Evolutionary conservation across 2,888 invertebrate genomes (phyloP).

Genomic region (Hirtodrosophila alboralis): DNA sequence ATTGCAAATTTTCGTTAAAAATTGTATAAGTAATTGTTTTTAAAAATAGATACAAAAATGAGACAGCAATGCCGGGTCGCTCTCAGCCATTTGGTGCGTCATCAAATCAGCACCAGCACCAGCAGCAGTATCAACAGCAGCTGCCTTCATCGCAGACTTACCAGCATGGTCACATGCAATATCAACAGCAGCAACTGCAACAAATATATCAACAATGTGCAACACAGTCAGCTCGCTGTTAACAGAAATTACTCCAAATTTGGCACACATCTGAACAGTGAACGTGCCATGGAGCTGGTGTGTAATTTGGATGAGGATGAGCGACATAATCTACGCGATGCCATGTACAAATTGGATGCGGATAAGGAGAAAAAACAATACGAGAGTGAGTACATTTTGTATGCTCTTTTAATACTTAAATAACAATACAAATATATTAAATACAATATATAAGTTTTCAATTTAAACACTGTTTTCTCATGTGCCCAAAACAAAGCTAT

Average conservation of each 20-base stretch:
- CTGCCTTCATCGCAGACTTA: slow-evolving; percentile 18
- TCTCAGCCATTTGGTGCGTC: slow-evolving; percentile 42
- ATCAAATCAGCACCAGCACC: no score
- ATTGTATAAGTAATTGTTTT: slow-evolving; percentile 15
- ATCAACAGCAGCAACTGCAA: slow-evolving; percentile 4
- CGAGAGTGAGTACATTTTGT: slow-evolving; percentile 87
- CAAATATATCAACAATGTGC: slow-evolving; percentile 5
- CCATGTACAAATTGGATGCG: slow-evolving; percentile 90
- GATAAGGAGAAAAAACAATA: slow-evolving; percentile 90
- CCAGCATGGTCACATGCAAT: slow-evolving; percentile 9
- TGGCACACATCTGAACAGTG: slow-evolving; percentile 84
- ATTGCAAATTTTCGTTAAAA: background rate
- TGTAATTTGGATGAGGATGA: slow-evolving; percentile 90
- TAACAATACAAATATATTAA: no score
- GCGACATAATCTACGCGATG: slow-evolving; percentile 87
- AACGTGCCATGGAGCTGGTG: slow-evolving; percentile 90
- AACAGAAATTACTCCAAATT: slow-evolving; percentile 61
- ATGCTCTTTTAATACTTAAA: background rate
- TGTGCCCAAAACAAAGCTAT: no score
- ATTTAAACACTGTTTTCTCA: no score
- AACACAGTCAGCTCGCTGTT: background rate
- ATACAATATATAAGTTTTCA: no score
- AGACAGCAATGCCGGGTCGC: slow-evolving; percentile 35
- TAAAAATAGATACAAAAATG: slow-evolving; percentile 38
- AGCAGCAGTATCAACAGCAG: slow-evolving; percentile 26